These are phyloP conservation scores for Polietes domitor DNA, from an alignment of 2,888 invertebrate genomes.

Conservation along the genomic window DNA sequence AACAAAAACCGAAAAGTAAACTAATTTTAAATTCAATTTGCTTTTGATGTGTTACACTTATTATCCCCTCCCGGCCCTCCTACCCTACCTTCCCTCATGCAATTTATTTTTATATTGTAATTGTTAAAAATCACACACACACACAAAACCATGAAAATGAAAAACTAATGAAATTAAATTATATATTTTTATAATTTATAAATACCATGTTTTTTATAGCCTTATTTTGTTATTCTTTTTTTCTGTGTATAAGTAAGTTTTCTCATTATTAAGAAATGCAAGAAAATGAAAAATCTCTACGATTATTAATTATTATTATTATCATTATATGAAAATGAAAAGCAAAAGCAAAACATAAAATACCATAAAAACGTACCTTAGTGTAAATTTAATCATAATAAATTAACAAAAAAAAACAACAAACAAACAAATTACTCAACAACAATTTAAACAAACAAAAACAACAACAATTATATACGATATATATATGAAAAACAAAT, in stretches of 20 bases:
- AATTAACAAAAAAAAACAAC: constrained; percentile 35
- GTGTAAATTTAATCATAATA: constrained; percentile 62
- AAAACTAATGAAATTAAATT: not conserved
- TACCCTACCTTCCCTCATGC: not conserved
- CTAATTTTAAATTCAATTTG: constrained; percentile 17
- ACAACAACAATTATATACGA: constrained; percentile 50
- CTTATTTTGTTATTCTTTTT: constrained; percentile 9
- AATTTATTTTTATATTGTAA: not conserved
- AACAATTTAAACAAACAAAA: constrained; percentile 42
- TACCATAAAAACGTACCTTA: constrained; percentile 63
- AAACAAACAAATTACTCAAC: constrained; percentile 56
- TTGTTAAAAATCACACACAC: constrained; percentile 15
- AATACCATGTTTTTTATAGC: not conserved
- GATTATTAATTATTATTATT: constrained; percentile 11
- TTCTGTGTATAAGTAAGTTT: not conserved
- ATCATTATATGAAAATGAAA: constrained; percentile 10
- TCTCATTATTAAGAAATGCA: not conserved
- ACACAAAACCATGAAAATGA: not conserved
- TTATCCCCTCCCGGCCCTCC: not conserved
- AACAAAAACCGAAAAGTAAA: not conserved
- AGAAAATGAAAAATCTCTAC: constrained; percentile 26
- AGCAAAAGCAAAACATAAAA: constrained; percentile 19
- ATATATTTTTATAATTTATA: constrained; percentile 1
- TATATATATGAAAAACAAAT: constrained; percentile 35
- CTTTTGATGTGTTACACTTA: constrained; percentile 46